Evolutionary conservation across 1,140 invertebrate species (phyloP).

Genomic region (Drosophila pallidifrons): DNA sequence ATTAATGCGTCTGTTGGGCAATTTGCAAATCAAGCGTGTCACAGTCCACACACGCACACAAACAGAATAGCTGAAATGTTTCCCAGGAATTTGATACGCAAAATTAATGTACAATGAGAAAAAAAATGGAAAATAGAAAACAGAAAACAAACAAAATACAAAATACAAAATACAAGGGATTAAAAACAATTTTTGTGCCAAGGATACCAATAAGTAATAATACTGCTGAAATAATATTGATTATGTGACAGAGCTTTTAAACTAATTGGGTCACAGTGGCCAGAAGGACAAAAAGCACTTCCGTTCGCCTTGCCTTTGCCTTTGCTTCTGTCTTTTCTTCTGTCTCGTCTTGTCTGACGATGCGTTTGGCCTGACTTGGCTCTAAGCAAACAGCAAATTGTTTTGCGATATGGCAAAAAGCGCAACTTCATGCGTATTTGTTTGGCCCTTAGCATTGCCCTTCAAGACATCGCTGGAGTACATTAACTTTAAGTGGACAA

Average conservation of each 20-base stretch:
- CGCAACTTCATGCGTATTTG: constrained; percentile 76
- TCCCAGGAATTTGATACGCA: constrained; percentile 10
- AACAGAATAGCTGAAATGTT: constrained; percentile 1
- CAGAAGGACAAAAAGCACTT: constrained; percentile 42
- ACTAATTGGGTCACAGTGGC: constrained; percentile 64
- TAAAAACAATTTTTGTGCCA: constrained; percentile 10
- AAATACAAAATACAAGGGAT: neutral
- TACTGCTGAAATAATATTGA: constrained; percentile 45
- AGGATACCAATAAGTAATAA: constrained; percentile 7
- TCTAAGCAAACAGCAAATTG: constrained; percentile 58
- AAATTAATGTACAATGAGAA: constrained; percentile 24
- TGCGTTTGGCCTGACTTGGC: constrained; percentile 32
- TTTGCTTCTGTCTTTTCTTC: neutral
- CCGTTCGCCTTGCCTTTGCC: constrained; percentile 36
- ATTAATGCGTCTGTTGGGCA: constrained; percentile 60
- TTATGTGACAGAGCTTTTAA: constrained; percentile 44
- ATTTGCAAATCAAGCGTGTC: constrained; percentile 51
- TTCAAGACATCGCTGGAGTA: constrained; percentile 13
- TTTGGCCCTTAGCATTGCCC: constrained; percentile 46
- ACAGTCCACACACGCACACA: neutral
- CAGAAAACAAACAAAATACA: neutral
- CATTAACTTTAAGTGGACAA: constrained; percentile 31
- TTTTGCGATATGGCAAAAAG: constrained; percentile 55
- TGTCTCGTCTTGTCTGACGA: neutral
- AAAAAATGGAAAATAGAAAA: neutral